These are phyloP conservation scores for Propithecus coquereli DNA, from an alignment of 2,113 vertebrate genomes.

Conservation along the genomic window DNA sequence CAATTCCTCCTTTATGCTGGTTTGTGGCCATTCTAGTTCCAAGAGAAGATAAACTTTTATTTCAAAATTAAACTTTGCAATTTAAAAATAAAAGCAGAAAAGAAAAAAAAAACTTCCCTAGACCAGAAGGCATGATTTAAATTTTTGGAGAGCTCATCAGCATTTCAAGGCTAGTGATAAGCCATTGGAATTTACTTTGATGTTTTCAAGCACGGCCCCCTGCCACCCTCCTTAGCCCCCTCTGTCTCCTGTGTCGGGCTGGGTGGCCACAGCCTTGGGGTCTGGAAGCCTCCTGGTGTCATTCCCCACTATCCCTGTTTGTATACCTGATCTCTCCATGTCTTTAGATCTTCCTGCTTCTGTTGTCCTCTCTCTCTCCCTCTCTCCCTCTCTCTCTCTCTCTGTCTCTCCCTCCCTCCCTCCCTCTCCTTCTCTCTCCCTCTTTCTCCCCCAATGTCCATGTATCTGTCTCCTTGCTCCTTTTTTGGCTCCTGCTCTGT, in stretches of 20 bases:
- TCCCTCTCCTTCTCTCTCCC: no score
- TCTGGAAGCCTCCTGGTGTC: background rate
- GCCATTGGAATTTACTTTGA: background rate
- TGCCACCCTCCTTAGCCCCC: background rate
- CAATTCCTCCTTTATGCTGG: background rate
- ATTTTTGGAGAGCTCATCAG: background rate
- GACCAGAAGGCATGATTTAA: background rate
- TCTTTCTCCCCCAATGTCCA: no score
- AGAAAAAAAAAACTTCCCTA: background rate
- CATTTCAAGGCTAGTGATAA: background rate
- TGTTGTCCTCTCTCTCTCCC: background rate
- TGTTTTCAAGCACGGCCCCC: background rate
- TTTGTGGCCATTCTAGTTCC: background rate
- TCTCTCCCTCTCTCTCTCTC: no score
- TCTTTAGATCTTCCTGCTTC: background rate
- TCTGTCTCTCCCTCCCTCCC: background rate
- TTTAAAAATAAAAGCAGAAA: background rate
- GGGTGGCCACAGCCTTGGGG: background rate
- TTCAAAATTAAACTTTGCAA: slow-evolving; percentile 28
- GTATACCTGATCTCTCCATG: background rate
- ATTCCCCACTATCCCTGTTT: background rate
- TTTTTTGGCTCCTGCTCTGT: background rate
- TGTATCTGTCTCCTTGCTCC: background rate
- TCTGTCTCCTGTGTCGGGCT: background rate
- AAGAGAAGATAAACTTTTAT: background rate